Evolutionary conservation across 2,888 invertebrate genomes (phyloP), one percentile per base, ranked within the genome.

Genomic region (Melanchra persicariae): DNA sequence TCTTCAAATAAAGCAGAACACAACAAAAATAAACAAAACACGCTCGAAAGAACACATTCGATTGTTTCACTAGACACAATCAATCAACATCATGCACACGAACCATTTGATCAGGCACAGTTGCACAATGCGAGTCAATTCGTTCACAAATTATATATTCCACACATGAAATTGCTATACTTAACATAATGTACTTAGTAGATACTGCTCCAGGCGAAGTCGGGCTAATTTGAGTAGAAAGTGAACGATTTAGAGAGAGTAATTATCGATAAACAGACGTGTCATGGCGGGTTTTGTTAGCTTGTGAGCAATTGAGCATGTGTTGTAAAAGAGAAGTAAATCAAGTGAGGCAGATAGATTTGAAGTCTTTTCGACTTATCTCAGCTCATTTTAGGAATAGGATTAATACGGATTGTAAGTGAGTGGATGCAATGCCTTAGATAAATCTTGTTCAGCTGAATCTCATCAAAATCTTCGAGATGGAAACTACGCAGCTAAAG

Each of bases 51-150:
- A 78, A 62, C 34, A 37, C 62, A 70, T 80, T 52, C 55, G 66
- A 81, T 64, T 66, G 72, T 81, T 81, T 68, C 80, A 64, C 68
- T 67, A 70, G 62, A 64, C 73, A 71, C 84, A 70, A 83, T 74
- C 83, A 83, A 85, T 84, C 84, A 75, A 77, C 74, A 74, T 78
- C 80, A 80, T 68, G 65, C 70, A 67, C 70, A 76, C 64, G 74
- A 43, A 60, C 63, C 63, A 83, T 85, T 83, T 77, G 82, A 86
- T 45, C 69, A 70, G 63, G 63, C 83, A 79, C 86, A 73, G 86
- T 88, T 89, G 87, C 88, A 87, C 88, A 89, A 89, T 87, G 82
- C 40, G 59, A 85, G 78, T 82, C 85, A 84, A 90, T 89, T 88
- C 88, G 85, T 82, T 77, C 74, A 75, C 66, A 89, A 90, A 91